Evolutionary conservation across 1,140 invertebrate species (phyloP), one percentile per base, ranked within the genome.

Genomic region (Psilanteris sp.): DNA sequence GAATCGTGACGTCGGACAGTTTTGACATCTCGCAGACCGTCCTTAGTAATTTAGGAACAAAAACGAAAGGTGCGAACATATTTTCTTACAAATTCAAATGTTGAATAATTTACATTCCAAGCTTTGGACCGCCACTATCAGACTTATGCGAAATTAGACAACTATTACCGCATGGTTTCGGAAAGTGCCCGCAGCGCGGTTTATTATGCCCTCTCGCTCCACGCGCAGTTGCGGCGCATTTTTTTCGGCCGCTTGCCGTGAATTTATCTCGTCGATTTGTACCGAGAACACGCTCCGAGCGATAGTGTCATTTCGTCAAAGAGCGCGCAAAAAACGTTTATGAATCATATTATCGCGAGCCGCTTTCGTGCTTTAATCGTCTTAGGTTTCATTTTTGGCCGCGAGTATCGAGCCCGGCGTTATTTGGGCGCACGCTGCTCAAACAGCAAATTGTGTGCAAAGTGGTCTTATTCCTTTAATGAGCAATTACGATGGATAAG

Each of bases 1-100:
- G n/a, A n/a, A n/a, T n/a, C n/a, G n/a, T n/a, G n/a, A n/a, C n/a
- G n/a, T n/a, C n/a, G n/a, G n/a, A n/a, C n/a, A n/a, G n/a, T n/a
- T n/a, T n/a, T n/a, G n/a, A n/a, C n/a, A n/a, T n/a, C n/a, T n/a
- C n/a, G n/a, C n/a, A n/a, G n/a, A n/a, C n/a, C n/a, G n/a, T n/a
- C n/a, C n/a, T n/a, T n/a, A n/a, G 27, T 37, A 61, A 61, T 70
- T 68, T 57, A 13, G 4, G 18, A 2, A 44, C 16, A 50, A 68
- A 68, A 68, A 68, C 36, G 52, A 68, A 68, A 68, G 64, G 52
- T 68, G 52, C 44, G 52, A 59, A 68, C 52, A 57, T 29, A 50
- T 34, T 70, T 70, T 70, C 66, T 44, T 70, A 61, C 66, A 70
- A 70, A 70, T 70, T 62, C 67, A 62, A 62, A 71, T 71, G 10